Conservation (phyloP, 2,113 vertebrate species). For the Serinus canaria region DNA sequence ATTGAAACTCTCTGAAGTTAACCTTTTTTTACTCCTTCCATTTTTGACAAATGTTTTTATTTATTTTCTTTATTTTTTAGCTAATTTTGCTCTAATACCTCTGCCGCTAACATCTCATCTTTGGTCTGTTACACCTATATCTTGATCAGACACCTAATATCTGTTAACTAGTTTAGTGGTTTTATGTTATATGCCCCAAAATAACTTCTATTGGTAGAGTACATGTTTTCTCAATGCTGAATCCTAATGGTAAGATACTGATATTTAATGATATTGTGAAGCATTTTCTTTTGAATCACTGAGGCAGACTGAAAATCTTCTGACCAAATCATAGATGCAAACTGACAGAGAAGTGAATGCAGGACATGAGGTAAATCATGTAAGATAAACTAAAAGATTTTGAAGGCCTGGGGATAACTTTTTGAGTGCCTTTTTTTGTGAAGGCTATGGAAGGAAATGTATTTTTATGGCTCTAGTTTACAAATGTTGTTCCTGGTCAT, state of each 20-base stretch:
- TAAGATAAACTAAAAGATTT: background rate
- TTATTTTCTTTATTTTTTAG: background rate
- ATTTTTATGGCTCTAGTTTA: background rate
- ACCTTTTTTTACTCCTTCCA: background rate
- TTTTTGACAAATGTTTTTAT: background rate
- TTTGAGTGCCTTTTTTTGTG: background rate
- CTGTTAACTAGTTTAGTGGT: background rate
- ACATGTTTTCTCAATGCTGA: background rate
- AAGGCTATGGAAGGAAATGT: background rate
- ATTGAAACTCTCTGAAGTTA: background rate
- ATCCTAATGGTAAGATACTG: background rate
- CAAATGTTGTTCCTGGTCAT: background rate
- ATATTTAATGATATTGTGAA: background rate
- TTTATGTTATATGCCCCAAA: background rate
- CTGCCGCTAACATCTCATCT: background rate
- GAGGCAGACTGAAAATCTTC: background rate
- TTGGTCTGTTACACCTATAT: background rate
- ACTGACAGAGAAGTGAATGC: background rate
- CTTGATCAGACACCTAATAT: background rate
- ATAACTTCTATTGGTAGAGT: background rate
- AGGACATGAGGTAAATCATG: background rate
- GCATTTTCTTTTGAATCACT: background rate
- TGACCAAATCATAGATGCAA: background rate
- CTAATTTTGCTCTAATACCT: background rate
- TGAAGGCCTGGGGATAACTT: background rate